These are phyloP conservation scores for Thomomys bottae DNA, from an alignment of 2,113 vertebrate species.

Conservation along the genomic window DNA sequence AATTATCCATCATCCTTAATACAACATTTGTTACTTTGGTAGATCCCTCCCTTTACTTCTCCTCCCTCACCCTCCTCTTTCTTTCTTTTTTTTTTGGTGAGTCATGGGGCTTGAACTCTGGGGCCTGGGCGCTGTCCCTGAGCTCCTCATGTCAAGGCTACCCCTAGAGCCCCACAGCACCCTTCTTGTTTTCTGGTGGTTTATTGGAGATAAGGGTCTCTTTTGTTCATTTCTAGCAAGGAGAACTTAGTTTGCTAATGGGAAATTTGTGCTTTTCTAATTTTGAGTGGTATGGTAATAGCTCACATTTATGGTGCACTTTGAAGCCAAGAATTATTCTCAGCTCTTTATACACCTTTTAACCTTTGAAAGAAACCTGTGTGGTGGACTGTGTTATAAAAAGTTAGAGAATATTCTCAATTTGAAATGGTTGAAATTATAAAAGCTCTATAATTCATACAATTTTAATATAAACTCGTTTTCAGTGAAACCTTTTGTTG, in stretches of 20 bases:
- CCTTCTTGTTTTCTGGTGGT: too few relatives aligned
- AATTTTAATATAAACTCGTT: conserved; percentile 9
- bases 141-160: too few relatives aligned
- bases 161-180: too few relatives aligned
- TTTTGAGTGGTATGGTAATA: conserved; percentile 10
- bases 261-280: neutral
- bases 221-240: neutral
- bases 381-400: neutral
- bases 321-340: neutral
- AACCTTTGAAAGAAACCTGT: neutral
- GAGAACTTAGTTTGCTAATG: conserved; percentile 17
- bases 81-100: too few relatives aligned
- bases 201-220: neutral
- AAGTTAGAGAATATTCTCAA: conserved; percentile 5
- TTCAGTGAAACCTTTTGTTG: conserved; percentile 7
- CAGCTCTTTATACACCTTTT: neutral
- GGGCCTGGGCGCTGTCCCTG: too few relatives aligned
- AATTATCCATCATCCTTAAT: neutral
- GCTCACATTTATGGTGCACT: conserved; percentile 25
- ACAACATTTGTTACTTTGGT: neutral
- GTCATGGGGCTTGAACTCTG: too few relatives aligned
- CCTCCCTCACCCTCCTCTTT: too few relatives aligned
- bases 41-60: too few relatives aligned
- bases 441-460: neutral
- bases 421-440: conserved; percentile 40